Evolutionary conservation across 2,113 vertebrate genomes (phyloP).

Genomic region (Nettapus auritus): DNA sequence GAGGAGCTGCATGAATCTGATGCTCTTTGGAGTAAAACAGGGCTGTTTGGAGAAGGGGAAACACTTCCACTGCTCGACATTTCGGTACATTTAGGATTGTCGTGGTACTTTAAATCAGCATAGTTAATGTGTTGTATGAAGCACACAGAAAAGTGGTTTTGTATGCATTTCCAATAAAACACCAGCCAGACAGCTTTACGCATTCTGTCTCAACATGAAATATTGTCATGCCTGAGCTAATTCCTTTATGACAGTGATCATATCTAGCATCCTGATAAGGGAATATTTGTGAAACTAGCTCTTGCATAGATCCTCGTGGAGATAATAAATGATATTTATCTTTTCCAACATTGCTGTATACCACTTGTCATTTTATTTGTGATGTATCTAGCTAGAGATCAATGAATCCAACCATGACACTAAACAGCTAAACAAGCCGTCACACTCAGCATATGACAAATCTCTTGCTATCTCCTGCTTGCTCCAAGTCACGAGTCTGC

Average conservation of each 20-base stretch:
- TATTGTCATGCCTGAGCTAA: neutral
- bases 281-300: neutral
- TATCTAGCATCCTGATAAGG: neutral
- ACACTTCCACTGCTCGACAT: neutral
- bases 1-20: accelerated
- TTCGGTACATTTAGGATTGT: neutral
- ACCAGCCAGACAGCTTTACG: neutral
- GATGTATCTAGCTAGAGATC: neutral
- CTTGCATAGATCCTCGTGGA: neutral
- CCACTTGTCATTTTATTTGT: neutral
- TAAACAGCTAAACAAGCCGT: conserved; percentile 21
- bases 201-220: neutral
- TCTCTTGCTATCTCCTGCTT: neutral
- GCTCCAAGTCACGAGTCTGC: neutral
- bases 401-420: neutral
- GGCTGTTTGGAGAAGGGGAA: neutral
- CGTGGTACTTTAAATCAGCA: neutral
- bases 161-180: neutral
- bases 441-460: neutral
- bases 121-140: neutral
- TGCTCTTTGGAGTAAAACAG: no score
- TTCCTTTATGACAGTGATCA: neutral
- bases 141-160: neutral
- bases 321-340: neutral
- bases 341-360: neutral